Evolutionary conservation across 2,113 vertebrate genomes (phyloP), one percentile per base, ranked within the genome.

Genomic region (Passer montanus): DNA sequence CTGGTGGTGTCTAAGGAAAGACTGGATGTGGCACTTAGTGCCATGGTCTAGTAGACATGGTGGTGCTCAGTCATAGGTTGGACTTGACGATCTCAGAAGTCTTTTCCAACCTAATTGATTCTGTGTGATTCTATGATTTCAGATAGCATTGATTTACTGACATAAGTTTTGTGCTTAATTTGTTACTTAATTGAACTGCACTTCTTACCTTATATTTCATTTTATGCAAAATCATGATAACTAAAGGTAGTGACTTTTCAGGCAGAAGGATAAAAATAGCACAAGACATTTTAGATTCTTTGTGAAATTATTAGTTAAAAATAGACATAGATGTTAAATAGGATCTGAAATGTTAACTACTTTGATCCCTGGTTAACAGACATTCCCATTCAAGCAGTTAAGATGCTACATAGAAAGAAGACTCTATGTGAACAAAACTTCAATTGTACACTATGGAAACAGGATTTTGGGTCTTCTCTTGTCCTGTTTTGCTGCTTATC

Each of bases 71-170:
- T 63, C 56, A 37, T 20, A 49, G 21, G 27, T 16, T 49, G 49
- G 53, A 27, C 47, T 69, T 1, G 0, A 43, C 0, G 0, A 33
- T 63, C 49, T 76, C n/a, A 37, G 63, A 90, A 55, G 8, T 49
- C 15, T 63, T 84, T 43, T 76, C 41, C 31, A 76, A 7, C 6
- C 21, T 69, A 35, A 55, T 14, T 39, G 39, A 52, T 47, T 31
- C 62, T 27, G 6, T 59, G 59, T 67, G 39, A 24, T 59, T 33
- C 27, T 55, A 1, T 66, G 31, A 68, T 89, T 84, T 91, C 55
- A 94, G 46, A 30, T 18, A 7, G 1, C 16, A 62, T 13, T 87
- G n/a, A 66, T 62, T 81, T 78, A 24, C 73, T 70, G 53, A 20
- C 9, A 8, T 12, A 55, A 30, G 11, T 77, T 82, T 64, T 59